Evolutionary conservation across 2,797 vertebrate genomes (phyloP).

Genomic region (Pangasius krempfi): DNA sequence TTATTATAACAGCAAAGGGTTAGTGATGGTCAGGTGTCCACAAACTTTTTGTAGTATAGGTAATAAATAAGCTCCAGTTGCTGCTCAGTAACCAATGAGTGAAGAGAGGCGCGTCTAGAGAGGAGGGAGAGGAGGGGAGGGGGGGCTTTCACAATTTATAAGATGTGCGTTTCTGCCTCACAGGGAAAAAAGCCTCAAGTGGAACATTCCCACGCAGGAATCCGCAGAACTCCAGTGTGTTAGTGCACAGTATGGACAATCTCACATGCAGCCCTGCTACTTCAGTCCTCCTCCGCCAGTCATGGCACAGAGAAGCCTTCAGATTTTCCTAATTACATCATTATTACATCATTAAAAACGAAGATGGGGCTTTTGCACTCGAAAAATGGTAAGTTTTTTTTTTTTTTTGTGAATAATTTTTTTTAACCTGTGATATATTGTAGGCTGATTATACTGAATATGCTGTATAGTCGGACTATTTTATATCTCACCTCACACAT

Average conservation of each 20-base stretch:
- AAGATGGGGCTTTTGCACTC: constrained; percentile 50
- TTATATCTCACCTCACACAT: neutral
- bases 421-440: neutral
- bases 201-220: constrained; percentile 6
- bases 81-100: constrained; percentile 12
- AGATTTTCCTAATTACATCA: constrained; percentile 27
- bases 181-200: constrained; percentile 6
- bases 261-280: neutral
- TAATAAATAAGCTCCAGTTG: neutral
- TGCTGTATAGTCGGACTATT: neutral
- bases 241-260: constrained; percentile 7
- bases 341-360: neutral
- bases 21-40: neutral
- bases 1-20: neutral
- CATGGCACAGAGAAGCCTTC: constrained; percentile 36
- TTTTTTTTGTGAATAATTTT: neutral
- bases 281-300: neutral
- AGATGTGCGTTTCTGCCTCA: constrained; percentile 29
- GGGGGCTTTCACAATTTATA: neutral
- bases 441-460: too few relatives aligned
- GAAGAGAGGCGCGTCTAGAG: constrained; percentile 14
- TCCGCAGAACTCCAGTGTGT: neutral
- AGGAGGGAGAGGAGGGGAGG: neutral
- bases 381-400: constrained; percentile 41
- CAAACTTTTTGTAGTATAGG: neutral